Evolutionary conservation across 2,797 vertebrate genomes (phyloP).

Genomic region (Linurgus olivaceus): DNA sequence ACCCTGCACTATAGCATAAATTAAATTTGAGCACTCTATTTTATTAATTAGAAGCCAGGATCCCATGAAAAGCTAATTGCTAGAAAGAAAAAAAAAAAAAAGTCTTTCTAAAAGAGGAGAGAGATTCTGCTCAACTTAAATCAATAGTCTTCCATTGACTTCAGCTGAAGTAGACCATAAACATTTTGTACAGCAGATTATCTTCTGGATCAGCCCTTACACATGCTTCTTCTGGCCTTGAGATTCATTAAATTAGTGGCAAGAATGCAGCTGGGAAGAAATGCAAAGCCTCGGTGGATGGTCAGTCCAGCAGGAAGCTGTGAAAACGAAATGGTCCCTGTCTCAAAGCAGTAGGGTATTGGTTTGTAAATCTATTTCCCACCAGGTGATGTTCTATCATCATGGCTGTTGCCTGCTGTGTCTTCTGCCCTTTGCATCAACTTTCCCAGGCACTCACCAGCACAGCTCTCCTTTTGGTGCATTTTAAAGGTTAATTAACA

Average conservation of each 20-base stretch:
- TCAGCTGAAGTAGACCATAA: background rate
- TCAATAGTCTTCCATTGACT: background rate
- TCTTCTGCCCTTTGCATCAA: background rate
- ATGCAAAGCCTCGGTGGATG: background rate
- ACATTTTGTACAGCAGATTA: background rate
- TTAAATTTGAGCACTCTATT: background rate
- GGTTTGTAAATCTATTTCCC: background rate
- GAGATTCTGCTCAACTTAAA: background rate
- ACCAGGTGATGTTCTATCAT: background rate
- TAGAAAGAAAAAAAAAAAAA: background rate
- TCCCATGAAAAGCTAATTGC: background rate
- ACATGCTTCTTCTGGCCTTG: background rate
- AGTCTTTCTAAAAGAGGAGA: background rate
- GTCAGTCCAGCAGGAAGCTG: background rate
- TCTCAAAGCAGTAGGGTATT: background rate
- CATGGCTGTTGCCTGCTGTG: background rate
- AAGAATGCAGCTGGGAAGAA: background rate
- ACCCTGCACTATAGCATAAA: background rate
- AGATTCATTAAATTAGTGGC: background rate
- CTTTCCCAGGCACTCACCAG: fast-evolving
- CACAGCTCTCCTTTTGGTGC: background rate
- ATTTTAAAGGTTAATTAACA: background rate
- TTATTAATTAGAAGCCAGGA: background rate
- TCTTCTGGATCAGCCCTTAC: background rate
- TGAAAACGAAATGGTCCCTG: background rate